phyloP scores from a whole-genome alignment of 2,113 vertebrate genomes.

The Anolis carolinensis region DNA sequence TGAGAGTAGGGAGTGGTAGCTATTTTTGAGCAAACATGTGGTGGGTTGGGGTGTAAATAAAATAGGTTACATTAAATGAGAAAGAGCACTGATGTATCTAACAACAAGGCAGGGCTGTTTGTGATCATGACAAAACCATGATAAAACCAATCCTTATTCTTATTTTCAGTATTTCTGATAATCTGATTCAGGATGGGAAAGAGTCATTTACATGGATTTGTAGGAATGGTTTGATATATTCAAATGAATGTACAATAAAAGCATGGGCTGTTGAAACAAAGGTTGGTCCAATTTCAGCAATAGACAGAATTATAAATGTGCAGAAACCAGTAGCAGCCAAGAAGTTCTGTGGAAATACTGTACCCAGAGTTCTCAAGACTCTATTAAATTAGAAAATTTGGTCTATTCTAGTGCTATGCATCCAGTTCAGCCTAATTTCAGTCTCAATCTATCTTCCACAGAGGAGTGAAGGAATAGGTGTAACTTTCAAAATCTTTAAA shows the following conservation, averaged over 20 bases:
- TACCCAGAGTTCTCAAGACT: no score
- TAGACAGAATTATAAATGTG: background rate
- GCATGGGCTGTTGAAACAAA: no score
- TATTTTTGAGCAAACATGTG: background rate
- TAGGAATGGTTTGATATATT: background rate
- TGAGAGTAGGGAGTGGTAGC: background rate
- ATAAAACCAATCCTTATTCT: background rate
- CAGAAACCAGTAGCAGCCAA: background rate
- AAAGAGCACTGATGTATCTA: background rate
- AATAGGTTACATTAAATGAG: background rate
- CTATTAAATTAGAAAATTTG: no score
- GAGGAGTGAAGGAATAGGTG: no score
- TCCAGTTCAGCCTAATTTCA: no score
- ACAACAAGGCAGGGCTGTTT: background rate
- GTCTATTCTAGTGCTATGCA: no score
- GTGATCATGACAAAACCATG: background rate
- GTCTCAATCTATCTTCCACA: no score
- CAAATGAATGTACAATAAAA: background rate
- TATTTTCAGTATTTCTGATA: background rate
- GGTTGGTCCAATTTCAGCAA: no score
- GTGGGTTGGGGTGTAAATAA: background rate
- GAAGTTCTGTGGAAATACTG: background rate
- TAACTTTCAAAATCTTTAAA: no score
- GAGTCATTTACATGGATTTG: no score
- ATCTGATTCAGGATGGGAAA: background rate